Conservation (phyloP, 2,888 invertebrate species). For the Altica lythri region DNA sequence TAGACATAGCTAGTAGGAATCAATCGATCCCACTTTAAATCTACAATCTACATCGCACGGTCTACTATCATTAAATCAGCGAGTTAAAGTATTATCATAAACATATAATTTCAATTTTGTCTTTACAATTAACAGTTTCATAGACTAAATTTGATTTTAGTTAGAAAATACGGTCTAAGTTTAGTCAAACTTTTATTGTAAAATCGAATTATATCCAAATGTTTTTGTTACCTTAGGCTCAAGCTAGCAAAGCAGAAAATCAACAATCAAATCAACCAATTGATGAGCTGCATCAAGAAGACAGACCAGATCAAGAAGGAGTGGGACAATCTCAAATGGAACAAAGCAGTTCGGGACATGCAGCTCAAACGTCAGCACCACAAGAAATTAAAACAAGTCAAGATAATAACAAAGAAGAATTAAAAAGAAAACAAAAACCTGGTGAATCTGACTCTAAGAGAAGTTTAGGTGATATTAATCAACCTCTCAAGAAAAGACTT, state of each 20-base stretch:
- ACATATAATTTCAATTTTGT: background rate
- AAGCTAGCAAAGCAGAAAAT: constrained; percentile 50
- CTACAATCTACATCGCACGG: too few species aligned
- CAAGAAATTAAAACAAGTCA: constrained; percentile 49
- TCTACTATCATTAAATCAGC: too few species aligned
- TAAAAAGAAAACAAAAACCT: constrained; percentile 70
- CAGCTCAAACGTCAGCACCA: constrained; percentile 53
- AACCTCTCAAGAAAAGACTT: constrained; percentile 67
- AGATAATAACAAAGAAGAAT: constrained; percentile 51
- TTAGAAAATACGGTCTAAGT: too few species aligned
- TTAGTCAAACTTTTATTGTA: background rate
- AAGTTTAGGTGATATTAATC: constrained; percentile 66
- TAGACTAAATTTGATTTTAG: too few species aligned
- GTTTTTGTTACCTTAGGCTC: constrained; percentile 55
- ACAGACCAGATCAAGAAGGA: constrained; percentile 68
- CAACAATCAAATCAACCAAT: constrained; percentile 54
- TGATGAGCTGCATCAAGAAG: constrained; percentile 62
- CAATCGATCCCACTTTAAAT: too few species aligned
- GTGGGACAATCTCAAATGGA: constrained; percentile 78
- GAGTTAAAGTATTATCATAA: too few species aligned
- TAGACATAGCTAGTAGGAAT: too few species aligned
- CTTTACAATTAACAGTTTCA: background rate
- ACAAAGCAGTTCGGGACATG: constrained; percentile 71
- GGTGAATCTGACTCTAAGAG: constrained; percentile 77
- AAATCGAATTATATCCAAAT: background rate